Conservation (phyloP, 2,113 vertebrate species). For the Hiodon alosoides region DNA sequence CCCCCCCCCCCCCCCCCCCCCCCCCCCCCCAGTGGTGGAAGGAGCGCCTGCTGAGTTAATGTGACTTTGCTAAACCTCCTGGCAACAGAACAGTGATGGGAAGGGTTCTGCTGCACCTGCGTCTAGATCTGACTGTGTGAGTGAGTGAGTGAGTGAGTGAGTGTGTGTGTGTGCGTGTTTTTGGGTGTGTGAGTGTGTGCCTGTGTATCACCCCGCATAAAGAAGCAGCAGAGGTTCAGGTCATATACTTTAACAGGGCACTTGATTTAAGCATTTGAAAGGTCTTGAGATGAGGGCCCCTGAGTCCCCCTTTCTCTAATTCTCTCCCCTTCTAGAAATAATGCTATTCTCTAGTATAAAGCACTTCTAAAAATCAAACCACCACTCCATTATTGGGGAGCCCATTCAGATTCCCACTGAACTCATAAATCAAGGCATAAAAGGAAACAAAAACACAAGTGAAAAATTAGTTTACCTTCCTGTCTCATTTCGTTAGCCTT, state of each 20-base stretch:
- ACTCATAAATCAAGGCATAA: constrained; percentile 20
- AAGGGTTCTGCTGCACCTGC: constrained; percentile 38
- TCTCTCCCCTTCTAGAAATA: background rate
- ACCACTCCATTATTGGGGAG: constrained; percentile 29
- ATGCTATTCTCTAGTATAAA: background rate
- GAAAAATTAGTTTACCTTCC: no score
- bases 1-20: no score
- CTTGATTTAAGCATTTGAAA: constrained; percentile 12
- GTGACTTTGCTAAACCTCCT: constrained; percentile 43
- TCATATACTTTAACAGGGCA: constrained; percentile 5
- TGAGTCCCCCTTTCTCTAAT: background rate
- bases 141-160: constrained; percentile 1
- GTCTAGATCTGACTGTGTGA: constrained; percentile 10
- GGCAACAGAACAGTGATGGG: constrained; percentile 51
- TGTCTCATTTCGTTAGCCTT: no score
- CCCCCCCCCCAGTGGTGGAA: constrained; percentile 22
- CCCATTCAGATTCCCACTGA: constrained; percentile 18
- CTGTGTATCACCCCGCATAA: constrained; percentile 25
- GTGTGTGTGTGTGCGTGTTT: constrained; percentile 1
- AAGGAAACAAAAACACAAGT: background rate
- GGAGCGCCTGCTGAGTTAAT: constrained; percentile 46
- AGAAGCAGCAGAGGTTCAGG: background rate
- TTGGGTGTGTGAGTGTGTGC: background rate
- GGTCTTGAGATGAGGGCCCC: constrained; percentile 4
- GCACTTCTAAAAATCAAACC: background rate